Percentiles rank a stretch among this genome's conserved stretches.
Conservation (phyloP, 2,888 invertebrate genomes). For the Hypselothyrea guttata region DNA sequence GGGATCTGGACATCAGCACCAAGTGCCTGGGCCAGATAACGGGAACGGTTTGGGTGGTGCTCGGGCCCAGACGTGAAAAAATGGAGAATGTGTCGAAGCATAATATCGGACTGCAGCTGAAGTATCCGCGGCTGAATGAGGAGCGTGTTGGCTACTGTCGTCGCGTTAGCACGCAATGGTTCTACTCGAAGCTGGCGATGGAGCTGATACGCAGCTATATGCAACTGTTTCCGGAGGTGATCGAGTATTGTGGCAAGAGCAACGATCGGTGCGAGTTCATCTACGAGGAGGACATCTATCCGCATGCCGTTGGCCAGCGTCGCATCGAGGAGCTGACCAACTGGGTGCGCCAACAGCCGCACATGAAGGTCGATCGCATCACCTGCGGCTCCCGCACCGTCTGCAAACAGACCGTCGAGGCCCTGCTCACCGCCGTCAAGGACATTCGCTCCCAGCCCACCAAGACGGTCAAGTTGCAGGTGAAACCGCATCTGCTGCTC, state of each 20-base stretch:
- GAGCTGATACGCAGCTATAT: slow-evolving; percentile 88
- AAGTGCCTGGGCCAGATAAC: slow-evolving; percentile 92
- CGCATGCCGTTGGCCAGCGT: slow-evolving; percentile 81
- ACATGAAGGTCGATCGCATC: slow-evolving; percentile 85
- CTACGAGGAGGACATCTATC: slow-evolving; percentile 87
- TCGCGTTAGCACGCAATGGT: slow-evolving; percentile 88
- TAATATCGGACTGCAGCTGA: slow-evolving; percentile 95
- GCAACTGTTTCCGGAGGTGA: slow-evolving; percentile 88
- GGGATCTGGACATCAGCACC: slow-evolving; percentile 85
- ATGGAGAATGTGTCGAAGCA: slow-evolving; percentile 83
- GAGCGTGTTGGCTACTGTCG: slow-evolving; percentile 92
- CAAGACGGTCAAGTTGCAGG: slow-evolving; percentile 87
- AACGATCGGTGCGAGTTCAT: slow-evolving; percentile 84
- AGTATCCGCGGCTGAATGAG: slow-evolving; percentile 91
- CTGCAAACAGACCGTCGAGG: slow-evolving; percentile 86
- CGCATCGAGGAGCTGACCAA: slow-evolving; percentile 83
- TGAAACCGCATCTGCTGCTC: slow-evolving; percentile 89
- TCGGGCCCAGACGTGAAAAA: slow-evolving; percentile 82
- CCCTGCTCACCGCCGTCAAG: slow-evolving; percentile 81
- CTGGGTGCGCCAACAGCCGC: slow-evolving; percentile 90
- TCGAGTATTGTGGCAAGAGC: slow-evolving; percentile 84
- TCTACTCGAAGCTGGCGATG: slow-evolving; percentile 90
- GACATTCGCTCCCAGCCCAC: slow-evolving; percentile 80
- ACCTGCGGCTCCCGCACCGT: slow-evolving; percentile 88
- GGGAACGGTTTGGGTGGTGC: slow-evolving; percentile 89